Evolutionary conservation across 1,140 invertebrate genomes (phyloP).

Genomic region (Dendroctonus ponderosae): DNA sequence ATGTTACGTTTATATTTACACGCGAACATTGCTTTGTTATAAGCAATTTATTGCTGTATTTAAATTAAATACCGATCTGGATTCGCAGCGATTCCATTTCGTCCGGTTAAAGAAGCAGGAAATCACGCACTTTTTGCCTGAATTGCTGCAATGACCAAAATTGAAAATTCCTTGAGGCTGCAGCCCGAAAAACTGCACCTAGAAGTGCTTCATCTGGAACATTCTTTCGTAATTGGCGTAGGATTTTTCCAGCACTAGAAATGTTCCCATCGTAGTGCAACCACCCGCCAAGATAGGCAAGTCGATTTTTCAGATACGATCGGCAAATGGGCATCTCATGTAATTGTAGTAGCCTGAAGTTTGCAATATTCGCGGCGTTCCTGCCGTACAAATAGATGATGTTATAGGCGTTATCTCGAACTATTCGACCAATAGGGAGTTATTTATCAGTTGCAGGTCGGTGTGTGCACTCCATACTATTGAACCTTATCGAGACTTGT

Average conservation of each 20-base stretch:
- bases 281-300: conserved; percentile 2
- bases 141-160: too few relatives aligned
- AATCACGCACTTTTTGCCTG: too few relatives aligned
- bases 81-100: conserved; percentile 22
- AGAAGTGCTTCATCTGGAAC: too few relatives aligned
- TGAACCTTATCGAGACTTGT: conserved; percentile 48
- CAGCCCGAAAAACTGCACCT: too few relatives aligned
- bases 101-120: conserved; percentile 18
- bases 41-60: conserved; percentile 48
- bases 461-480: conserved; percentile 36
- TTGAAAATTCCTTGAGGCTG: too few relatives aligned
- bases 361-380: conserved; percentile 15
- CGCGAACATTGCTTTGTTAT: conserved; percentile 46
- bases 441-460: conserved; percentile 42
- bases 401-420: conserved; percentile 39
- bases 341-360: conserved; percentile 29
- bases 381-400: conserved; percentile 29
- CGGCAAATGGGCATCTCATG: conserved; percentile 29
- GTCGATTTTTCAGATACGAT: conserved; percentile 19
- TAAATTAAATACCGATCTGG: conserved; percentile 35
- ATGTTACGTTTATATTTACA: conserved; percentile 47
- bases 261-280: too few relatives aligned
- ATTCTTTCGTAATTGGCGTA: too few relatives aligned
- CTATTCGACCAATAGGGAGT: conserved; percentile 44
- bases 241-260: too few relatives aligned